Percentiles rank a stretch among this genome's conserved stretches.
These are phyloP conservation scores for Graptemys geographica DNA, from an alignment of 2,797 vertebrate species.

Conservation along the genomic window DNA sequence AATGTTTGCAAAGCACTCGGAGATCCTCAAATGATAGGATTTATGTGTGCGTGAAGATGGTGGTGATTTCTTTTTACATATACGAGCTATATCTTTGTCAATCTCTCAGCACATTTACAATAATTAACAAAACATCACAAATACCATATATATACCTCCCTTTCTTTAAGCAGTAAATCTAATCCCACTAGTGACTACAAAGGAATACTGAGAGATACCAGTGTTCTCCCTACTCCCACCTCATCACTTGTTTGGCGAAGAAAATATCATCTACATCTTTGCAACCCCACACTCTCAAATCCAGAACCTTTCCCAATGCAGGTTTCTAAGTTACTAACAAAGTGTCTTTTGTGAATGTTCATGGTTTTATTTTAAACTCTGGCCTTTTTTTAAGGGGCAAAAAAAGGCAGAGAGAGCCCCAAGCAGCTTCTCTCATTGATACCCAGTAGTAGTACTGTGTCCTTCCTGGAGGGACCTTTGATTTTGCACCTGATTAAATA, in stretches of 20 bases:
- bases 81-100: neutral
- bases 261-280: neutral
- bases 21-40: neutral
- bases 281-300: neutral
- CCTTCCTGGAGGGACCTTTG: slow-evolving; percentile 80
- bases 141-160: neutral
- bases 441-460: slow-evolving; percentile 66
- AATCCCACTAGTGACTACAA: too few relatives aligned
- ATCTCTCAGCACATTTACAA: neutral
- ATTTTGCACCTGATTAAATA: slow-evolving; percentile 85
- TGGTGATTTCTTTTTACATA: neutral
- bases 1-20: neutral
- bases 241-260: neutral
- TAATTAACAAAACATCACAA: neutral
- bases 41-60: neutral
- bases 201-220: neutral
- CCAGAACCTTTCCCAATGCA: neutral
- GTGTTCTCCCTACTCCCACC: neutral
- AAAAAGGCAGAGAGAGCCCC: neutral
- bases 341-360: neutral
- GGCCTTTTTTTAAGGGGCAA: neutral
- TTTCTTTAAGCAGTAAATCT: neutral
- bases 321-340: neutral
- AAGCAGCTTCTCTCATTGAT: slow-evolving; percentile 37
- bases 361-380: neutral